Percentiles rank a stretch among this genome's conserved stretches.
These are phyloP conservation scores for Ciconia stormi DNA, from an alignment of 2,113 vertebrate genomes.

Conservation along the genomic window DNA sequence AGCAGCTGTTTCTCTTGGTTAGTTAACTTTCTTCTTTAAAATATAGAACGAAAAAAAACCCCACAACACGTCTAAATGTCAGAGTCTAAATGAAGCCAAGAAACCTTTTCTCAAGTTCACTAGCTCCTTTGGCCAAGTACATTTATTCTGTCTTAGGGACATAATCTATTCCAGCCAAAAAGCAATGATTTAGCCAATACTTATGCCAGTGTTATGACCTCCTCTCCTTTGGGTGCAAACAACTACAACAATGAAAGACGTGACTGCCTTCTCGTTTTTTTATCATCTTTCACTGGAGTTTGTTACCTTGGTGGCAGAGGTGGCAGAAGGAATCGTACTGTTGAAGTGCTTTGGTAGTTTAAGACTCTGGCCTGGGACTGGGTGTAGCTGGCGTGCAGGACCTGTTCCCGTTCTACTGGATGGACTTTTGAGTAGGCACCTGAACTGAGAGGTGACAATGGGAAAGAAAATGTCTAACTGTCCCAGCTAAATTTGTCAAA, in stretches of 20 bases:
- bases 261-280: neutral
- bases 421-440: neutral
- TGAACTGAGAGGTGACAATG: neutral
- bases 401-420: accelerated
- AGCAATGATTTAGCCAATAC: neutral
- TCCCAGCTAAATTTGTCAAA: neutral
- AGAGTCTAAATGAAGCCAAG: neutral
- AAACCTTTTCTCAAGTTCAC: neutral
- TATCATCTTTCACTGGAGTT: neutral
- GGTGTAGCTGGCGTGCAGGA: neutral
- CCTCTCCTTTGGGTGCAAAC: neutral
- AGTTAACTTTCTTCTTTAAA: neutral
- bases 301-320: neutral
- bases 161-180: neutral
- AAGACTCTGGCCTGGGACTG: neutral
- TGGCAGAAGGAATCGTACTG: neutral
- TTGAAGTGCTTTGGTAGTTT: neutral
- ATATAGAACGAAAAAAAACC: neutral
- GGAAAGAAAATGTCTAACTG: neutral
- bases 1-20: constrained; percentile 15
- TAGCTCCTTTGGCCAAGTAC: neutral
- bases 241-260: neutral
- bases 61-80: neutral
- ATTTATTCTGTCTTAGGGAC: neutral
- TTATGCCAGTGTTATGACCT: neutral